Conservation (phyloP, 2,888 invertebrate genomes). For the Lycophotia porphyrea region DNA sequence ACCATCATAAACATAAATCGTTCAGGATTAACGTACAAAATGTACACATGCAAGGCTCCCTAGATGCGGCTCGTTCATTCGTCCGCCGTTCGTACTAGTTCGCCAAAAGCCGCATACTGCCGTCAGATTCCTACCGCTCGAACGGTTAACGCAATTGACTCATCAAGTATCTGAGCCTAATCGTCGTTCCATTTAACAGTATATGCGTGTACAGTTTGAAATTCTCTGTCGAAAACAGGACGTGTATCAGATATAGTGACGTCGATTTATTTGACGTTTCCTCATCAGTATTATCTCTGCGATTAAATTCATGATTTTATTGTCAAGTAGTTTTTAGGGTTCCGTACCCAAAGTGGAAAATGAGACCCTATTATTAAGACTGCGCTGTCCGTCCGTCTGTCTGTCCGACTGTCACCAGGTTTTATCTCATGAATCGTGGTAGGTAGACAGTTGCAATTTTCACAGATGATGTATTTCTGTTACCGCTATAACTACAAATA, state of each 20-base stretch:
- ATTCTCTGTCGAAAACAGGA: constrained; percentile 23
- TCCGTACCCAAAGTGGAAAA: no score
- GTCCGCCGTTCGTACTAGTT: constrained; percentile 1
- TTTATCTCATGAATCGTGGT: no score
- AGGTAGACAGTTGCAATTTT: no score
- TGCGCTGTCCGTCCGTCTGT: no score
- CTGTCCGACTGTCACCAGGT: no score
- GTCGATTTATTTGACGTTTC: constrained; percentile 17
- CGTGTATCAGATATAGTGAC: constrained; percentile 9
- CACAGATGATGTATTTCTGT: no score
- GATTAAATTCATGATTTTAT: not conserved
- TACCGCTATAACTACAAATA: no score
- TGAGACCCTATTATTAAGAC: no score
- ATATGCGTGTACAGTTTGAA: constrained; percentile 28
- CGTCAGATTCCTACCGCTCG: constrained; percentile 44
- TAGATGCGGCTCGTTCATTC: constrained; percentile 22
- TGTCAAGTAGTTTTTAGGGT: not conserved
- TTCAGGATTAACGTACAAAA: constrained; percentile 2
- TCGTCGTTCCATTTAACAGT: constrained; percentile 46
- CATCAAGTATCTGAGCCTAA: constrained; percentile 58
- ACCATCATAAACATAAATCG: no score
- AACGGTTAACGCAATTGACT: constrained; percentile 58
- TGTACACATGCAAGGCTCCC: not conserved
- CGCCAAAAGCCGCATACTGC: constrained; percentile 39
- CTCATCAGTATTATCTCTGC: not conserved